Conservation (phyloP, 2,113 vertebrate species). For the Rhynchopsitta pachyrhyncha region DNA sequence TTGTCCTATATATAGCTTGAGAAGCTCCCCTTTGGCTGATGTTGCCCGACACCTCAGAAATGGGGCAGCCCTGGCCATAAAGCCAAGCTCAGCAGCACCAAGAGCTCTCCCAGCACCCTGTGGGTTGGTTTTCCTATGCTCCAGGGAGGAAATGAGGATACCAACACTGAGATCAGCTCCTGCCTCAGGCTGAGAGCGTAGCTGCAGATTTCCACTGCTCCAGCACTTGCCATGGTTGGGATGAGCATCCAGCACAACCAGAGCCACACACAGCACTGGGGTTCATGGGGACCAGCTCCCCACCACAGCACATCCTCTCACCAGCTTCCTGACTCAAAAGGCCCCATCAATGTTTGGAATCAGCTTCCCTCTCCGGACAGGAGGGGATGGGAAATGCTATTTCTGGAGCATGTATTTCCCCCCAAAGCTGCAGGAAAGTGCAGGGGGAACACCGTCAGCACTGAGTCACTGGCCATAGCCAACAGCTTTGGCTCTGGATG, state of each 20-base stretch:
- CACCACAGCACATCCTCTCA: accelerated
- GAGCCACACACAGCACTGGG: not conserved
- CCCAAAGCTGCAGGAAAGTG: accelerated
- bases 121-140: not conserved
- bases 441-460: not conserved
- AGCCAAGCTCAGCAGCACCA: not conserved
- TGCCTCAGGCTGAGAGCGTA: not conserved
- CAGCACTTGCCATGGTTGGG: accelerated
- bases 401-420: conserved; percentile 18
- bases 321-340: not conserved
- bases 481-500: not conserved
- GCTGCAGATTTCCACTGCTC: not conserved
- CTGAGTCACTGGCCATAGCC: not conserved
- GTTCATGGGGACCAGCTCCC: accelerated
- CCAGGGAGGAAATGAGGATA: not conserved
- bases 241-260: accelerated
- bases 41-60: not conserved
- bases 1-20: accelerated
- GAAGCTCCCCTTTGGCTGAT: not conserved
- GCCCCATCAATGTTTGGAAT: accelerated
- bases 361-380: accelerated
- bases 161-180: not conserved
- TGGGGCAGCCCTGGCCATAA: not conserved
- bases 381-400: not conserved
- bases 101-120: not conserved